Percentiles rank a stretch among this genome's conserved stretches.
phyloP scores from a whole-genome alignment of 1,140 invertebrate genomes.

The Vanessa atalanta region DNA sequence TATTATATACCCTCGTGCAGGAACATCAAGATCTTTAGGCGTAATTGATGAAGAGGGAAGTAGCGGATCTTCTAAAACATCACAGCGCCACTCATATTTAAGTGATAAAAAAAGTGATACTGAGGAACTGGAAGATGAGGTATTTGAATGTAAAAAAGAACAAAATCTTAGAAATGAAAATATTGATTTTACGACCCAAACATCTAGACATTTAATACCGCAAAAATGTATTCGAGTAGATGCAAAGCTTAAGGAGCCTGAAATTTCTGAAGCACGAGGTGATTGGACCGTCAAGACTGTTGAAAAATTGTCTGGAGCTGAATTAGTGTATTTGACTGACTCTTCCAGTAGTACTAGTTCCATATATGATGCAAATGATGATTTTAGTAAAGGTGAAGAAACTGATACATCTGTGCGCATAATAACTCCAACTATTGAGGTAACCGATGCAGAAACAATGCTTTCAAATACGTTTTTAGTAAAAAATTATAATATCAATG shows the following conservation, averaged over 20 bases:
- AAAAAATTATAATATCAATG: constrained; percentile 29
- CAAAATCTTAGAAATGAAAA: not conserved
- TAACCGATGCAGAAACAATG: constrained; percentile 70
- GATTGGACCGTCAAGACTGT: constrained; percentile 72
- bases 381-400: constrained; percentile 61
- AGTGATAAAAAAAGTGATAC: constrained; percentile 72
- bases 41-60: constrained; percentile 86
- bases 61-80: constrained; percentile 79
- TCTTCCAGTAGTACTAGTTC: constrained; percentile 79
- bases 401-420: constrained; percentile 73
- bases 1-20: constrained; percentile 78
- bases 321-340: constrained; percentile 78
- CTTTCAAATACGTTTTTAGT: constrained; percentile 59
- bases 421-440: constrained; percentile 77
- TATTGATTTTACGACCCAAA: constrained; percentile 41
- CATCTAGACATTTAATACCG: constrained; percentile 54
- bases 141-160: constrained; percentile 62
- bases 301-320: constrained; percentile 73
- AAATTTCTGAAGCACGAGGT: constrained; percentile 74
- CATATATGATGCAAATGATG: constrained; percentile 67
- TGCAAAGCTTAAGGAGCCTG: constrained; percentile 75
- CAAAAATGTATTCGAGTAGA: constrained; percentile 76
- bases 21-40: constrained; percentile 83
- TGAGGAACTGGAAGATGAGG: constrained; percentile 78
- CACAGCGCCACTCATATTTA: constrained; percentile 71